Conservation (phyloP, 2,888 invertebrate genomes). For the Mantis religiosa region DNA sequence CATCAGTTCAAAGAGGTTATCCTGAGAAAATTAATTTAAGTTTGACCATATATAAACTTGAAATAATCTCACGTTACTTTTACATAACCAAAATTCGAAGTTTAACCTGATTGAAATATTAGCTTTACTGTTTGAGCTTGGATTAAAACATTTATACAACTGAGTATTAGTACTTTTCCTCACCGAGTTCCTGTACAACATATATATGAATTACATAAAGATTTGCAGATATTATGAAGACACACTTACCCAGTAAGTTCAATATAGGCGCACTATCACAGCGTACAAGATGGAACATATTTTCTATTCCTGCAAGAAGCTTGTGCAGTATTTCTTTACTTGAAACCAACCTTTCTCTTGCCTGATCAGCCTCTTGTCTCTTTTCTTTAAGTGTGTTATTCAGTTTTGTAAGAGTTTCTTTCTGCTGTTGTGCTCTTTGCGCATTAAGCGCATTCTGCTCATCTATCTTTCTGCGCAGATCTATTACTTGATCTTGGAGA, state of each 20-base stretch:
- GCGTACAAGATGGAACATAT: slow-evolving; percentile 57
- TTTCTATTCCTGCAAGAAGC: slow-evolving; percentile 50
- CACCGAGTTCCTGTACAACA: no score
- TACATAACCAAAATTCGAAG: no score
- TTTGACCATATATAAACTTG: no score
- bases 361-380: slow-evolving; percentile 41
- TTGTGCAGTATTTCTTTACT: slow-evolving; percentile 41
- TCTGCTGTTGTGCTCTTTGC: slow-evolving; percentile 55
- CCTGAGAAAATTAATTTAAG: no score
- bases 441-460: slow-evolving; percentile 57
- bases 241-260: slow-evolving; percentile 54
- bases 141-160: no score
- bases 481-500: slow-evolving; percentile 63
- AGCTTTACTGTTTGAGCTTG: no score
- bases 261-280: slow-evolving; percentile 71
- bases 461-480: slow-evolving; percentile 60
- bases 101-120: no score
- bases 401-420: slow-evolving; percentile 55
- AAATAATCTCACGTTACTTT: no score
- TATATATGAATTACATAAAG: no score
- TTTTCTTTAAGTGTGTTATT: slow-evolving; percentile 49
- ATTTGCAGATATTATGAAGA: not conserved
- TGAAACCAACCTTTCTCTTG: slow-evolving; percentile 44
- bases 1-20: no score
- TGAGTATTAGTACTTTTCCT: no score